Conservation (phyloP, 2,113 vertebrate species). For the Phocoena sinus region DNA sequence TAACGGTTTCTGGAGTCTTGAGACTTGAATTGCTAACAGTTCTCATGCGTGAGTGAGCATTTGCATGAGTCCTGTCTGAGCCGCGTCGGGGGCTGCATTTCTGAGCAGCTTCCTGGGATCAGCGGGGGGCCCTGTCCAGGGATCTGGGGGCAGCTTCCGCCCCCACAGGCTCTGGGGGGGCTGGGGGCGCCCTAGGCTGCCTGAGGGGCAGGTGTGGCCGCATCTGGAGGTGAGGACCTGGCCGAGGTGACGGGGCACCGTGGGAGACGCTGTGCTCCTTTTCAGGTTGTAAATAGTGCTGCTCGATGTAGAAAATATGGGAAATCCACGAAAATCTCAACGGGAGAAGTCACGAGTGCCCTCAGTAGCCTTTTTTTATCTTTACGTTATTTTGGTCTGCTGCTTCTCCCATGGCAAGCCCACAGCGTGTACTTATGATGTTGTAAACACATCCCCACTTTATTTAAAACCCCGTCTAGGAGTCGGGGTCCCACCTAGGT, state of each 20-base stretch:
- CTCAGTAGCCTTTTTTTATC: not conserved
- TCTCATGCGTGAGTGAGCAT: accelerated
- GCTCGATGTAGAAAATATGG: accelerated
- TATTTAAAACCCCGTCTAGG: not conserved
- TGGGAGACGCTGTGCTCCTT: not conserved
- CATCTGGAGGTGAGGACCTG: accelerated
- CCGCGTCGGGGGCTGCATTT: accelerated
- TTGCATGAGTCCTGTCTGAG: accelerated
- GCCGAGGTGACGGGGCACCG: accelerated
- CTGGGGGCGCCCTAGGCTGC: not conserved
- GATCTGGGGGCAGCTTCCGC: not conserved
- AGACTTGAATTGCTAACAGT: not conserved
- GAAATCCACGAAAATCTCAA: accelerated
- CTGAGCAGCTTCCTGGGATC: not conserved
- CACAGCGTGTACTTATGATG: accelerated
- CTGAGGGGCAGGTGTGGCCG: not conserved
- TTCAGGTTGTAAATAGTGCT: accelerated
- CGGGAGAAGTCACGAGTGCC: not conserved
- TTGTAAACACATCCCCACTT: accelerated
- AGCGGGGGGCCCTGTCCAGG: accelerated
- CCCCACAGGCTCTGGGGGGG: not conserved
- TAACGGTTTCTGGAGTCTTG: not conserved
- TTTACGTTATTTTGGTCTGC: accelerated
- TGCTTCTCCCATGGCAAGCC: not conserved
- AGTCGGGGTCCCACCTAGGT: not conserved